These are phyloP conservation scores for Ophion ellenae DNA, from an alignment of 2,888 invertebrate genomes.

Conservation along the genomic window DNA sequence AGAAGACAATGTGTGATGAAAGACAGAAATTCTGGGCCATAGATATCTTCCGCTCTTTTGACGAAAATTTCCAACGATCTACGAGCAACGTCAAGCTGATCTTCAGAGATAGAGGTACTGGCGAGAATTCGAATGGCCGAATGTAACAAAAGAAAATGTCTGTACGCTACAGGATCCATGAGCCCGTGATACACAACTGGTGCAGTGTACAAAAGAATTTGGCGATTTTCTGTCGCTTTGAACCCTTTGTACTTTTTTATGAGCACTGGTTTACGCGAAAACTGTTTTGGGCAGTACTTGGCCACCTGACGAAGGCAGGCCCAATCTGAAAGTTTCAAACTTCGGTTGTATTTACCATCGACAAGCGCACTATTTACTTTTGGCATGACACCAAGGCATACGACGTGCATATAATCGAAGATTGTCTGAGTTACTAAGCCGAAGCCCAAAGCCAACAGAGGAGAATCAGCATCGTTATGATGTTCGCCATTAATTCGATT, in stretches of 20 bases:
- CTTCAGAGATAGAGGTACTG: too few species aligned
- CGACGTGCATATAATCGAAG: constrained; percentile 50
- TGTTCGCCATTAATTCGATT: too few species aligned
- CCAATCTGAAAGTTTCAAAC: neutral
- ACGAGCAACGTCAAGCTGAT: too few species aligned
- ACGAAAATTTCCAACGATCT: too few species aligned
- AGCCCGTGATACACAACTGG: too few species aligned
- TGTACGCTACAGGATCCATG: too few species aligned
- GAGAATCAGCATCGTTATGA: too few species aligned
- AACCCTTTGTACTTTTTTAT: constrained; percentile 31
- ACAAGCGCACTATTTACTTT: constrained; percentile 8
- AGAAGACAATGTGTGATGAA: constrained; percentile 51
- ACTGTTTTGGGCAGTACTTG: constrained; percentile 35
- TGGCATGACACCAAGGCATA: constrained; percentile 35
- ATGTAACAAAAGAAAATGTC: too few species aligned
- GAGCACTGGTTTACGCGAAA: constrained; percentile 15
- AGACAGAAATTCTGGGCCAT: constrained; percentile 38
- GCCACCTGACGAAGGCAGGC: neutral
- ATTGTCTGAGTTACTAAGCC: neutral
- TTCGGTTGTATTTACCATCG: neutral
- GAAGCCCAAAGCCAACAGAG: too few species aligned
- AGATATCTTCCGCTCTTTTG: neutral
- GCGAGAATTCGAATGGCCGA: too few species aligned
- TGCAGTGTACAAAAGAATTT: too few species aligned
- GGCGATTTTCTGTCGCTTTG: constrained; percentile 71